A percentile compares a stretch with the other conserved stretches of the same genome.
These are phyloP conservation scores for Hirudinaria manillensis DNA, from an alignment of 2,888 invertebrate species.

Conservation along the genomic window DNA sequence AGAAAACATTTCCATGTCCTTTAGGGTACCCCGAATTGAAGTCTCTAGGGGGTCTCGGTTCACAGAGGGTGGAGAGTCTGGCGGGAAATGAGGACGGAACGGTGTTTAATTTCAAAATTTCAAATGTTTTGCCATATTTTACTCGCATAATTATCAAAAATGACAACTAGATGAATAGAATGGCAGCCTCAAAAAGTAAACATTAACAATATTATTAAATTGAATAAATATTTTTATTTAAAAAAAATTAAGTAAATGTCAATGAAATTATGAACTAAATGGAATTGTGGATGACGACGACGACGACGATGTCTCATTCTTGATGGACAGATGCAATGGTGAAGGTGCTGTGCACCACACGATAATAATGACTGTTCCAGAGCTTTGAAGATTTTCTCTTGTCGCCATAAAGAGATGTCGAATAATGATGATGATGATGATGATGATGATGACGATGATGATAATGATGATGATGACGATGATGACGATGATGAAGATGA, in stretches of 20 bases:
- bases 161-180: too few species aligned
- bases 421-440: neutral
- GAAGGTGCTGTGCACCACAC: neutral
- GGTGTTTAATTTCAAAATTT: too few species aligned
- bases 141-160: too few species aligned
- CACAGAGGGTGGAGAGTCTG: neutral
- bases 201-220: too few species aligned
- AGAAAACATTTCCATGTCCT: conserved; percentile 37
- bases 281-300: neutral
- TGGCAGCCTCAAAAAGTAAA: too few species aligned
- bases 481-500: conserved; percentile 27
- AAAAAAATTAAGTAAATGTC: too few species aligned
- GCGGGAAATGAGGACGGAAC: neutral
- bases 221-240: too few species aligned
- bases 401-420: neutral
- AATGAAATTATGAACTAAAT: too few species aligned
- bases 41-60: neutral
- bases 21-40: neutral
- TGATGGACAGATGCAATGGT: too few species aligned
- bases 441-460: conserved; percentile 23
- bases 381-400: too few species aligned
- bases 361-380: neutral
- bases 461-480: conserved; percentile 27
- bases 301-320: neutral
- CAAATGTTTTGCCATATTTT: too few species aligned